Conservation (phyloP, 1,140 invertebrate species). For the Gonatopus flavifemur region DNA sequence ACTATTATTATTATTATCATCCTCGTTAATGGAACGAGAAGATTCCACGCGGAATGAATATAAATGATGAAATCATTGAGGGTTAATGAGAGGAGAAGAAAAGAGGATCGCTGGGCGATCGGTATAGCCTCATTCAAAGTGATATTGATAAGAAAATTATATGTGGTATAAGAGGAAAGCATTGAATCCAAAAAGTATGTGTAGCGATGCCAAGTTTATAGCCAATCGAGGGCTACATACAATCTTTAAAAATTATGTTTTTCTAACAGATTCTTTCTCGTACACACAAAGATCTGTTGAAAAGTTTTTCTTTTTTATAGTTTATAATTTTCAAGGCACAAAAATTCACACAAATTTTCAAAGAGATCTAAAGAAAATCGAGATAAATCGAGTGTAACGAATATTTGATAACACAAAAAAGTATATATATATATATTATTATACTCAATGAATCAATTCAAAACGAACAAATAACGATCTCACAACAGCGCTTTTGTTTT, state of each 20-base stretch:
- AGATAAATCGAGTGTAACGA: conserved; percentile 15
- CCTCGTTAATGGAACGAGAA: no score
- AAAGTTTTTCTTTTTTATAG: background rate
- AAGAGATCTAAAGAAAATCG: conserved; percentile 2
- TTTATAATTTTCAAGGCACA: conserved; percentile 1
- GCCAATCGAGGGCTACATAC: no score
- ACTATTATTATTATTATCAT: no score
- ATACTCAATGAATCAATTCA: no score
- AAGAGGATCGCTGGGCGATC: conserved; percentile 23
- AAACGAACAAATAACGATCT: conserved; percentile 16
- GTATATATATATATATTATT: no score
- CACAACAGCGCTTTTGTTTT: conserved; percentile 23
- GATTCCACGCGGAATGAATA: conserved; percentile 10
- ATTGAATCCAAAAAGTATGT: no score
- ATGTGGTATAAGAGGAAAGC: background rate
- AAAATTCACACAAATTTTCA: no score
- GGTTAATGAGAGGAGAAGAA: conserved; percentile 8
- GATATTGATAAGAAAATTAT: conserved; percentile 14
- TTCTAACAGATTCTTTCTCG: conserved; percentile 12
- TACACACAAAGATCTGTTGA: conserved; percentile 12
- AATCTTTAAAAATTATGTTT: conserved; percentile 1
- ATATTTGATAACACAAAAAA: no score
- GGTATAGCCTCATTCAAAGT: conserved; percentile 9
- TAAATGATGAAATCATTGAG: background rate
- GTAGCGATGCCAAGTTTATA: no score